A percentile compares a stretch with the other conserved stretches of the same genome.
Evolutionary conservation across 2,113 vertebrate genomes (phyloP).

Genomic region (Edolisoma coerulescens): DNA sequence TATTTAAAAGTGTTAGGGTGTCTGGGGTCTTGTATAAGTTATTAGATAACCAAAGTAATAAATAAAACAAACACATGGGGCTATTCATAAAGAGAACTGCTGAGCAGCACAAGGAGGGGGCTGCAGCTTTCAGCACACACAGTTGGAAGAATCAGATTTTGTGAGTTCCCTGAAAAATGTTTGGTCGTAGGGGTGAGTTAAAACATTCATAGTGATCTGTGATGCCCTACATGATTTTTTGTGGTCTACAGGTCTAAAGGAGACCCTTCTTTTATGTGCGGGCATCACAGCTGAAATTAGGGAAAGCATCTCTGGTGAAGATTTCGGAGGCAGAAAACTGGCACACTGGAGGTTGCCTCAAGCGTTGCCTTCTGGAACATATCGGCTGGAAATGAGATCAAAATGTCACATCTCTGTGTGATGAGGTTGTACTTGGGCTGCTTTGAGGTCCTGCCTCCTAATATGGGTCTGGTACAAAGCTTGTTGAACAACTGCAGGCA

Average conservation of each 20-base stretch:
- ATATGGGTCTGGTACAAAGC: background rate
- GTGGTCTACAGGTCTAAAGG: background rate
- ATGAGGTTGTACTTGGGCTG: background rate
- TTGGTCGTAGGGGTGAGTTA: background rate
- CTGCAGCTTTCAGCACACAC: background rate
- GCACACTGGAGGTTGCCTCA: background rate
- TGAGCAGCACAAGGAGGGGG: background rate
- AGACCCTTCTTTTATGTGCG: background rate
- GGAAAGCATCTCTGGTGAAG: background rate
- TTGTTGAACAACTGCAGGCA: background rate
- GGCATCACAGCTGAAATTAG: background rate
- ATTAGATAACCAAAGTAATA: background rate
- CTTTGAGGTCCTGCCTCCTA: constrained; percentile 1
- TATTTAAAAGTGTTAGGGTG: background rate
- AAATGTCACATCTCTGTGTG: background rate
- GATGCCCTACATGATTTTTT: background rate
- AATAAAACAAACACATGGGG: constrained; percentile 7
- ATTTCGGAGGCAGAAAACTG: background rate
- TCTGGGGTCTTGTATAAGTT: background rate
- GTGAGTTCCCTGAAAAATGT: background rate
- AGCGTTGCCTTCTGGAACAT: background rate
- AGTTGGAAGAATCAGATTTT: background rate
- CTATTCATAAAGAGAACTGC: background rate
- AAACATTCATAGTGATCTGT: background rate
- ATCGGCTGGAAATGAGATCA: constrained; percentile 9